A percentile compares a stretch with the other conserved stretches of the same genome.
Evolutionary conservation across 2,888 invertebrate species (phyloP).

Genomic region (Artemia sp.): DNA sequence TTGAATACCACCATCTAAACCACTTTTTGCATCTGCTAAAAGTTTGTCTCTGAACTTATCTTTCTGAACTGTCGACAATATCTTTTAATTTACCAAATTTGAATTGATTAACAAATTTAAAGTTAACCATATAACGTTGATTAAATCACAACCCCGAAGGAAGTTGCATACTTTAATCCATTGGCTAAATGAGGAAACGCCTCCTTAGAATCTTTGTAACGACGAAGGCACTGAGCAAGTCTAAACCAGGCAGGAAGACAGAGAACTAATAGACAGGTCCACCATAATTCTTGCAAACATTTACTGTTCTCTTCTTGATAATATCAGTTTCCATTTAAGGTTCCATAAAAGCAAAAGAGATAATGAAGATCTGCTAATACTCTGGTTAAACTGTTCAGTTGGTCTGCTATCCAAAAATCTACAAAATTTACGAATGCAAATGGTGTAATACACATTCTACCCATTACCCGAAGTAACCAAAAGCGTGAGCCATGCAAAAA

Average conservation of each 20-base stretch:
- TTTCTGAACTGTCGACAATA: too few species aligned
- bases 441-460: conserved; percentile 68
- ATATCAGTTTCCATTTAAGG: conserved; percentile 45
- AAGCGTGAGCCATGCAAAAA: conserved; percentile 82
- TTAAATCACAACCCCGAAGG: conserved; percentile 83
- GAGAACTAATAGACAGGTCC: conserved; percentile 51
- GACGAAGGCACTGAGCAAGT: conserved; percentile 86
- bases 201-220: conserved; percentile 82
- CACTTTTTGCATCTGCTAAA: too few species aligned
- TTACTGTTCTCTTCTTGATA: conserved; percentile 38
- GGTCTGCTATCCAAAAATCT: conserved; percentile 98
- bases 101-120: too few species aligned
- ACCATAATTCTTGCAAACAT: conserved; percentile 50
- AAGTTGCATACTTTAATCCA: conserved; percentile 93
- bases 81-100: too few species aligned
- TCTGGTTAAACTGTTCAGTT: conserved; percentile 76
- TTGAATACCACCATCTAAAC: too few species aligned
- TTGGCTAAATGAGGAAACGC: conserved; percentile 91
- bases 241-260: conserved; percentile 93
- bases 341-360: conserved; percentile 74
- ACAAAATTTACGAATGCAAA: conserved; percentile 87
- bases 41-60: too few species aligned
- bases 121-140: conserved; percentile 44
- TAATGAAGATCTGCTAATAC: conserved; percentile 87
- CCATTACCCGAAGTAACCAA: conserved; percentile 80